A percentile compares a stretch with the other conserved stretches of the same genome.
phyloP scores from a whole-genome alignment of 2,797 vertebrate species.

The Odontamblyopus rebecca region DNA sequence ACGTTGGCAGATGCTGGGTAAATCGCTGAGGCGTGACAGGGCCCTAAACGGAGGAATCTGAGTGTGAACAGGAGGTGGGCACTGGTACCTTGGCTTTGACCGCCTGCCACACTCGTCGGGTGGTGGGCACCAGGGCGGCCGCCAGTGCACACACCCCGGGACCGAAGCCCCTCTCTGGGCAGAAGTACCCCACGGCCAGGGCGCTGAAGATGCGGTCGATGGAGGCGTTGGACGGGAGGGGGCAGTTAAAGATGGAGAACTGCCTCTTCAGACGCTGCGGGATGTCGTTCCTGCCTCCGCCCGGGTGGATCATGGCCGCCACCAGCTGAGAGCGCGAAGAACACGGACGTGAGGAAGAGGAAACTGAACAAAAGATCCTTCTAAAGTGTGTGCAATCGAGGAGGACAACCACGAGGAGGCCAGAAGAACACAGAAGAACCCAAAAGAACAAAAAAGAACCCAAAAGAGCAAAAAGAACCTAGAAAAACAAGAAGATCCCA shows the following conservation, averaged over 20 bases:
- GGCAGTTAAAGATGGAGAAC: slow-evolving; percentile 85
- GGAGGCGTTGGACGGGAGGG: slow-evolving; percentile 83
- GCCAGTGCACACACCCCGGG: slow-evolving; percentile 73
- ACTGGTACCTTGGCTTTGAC: slow-evolving; percentile 81
- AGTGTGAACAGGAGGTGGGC: too few species aligned
- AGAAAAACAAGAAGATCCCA: too few species aligned
- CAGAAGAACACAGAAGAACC: too few species aligned
- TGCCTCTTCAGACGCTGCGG: slow-evolving; percentile 87
- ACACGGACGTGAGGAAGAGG: background rate
- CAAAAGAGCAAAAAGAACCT: too few species aligned
- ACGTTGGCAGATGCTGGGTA: too few species aligned
- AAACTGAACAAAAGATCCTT: background rate
- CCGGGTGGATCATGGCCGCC: slow-evolving; percentile 87
- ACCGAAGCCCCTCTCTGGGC: slow-evolving; percentile 75
- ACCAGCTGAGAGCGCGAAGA: slow-evolving; percentile 63
- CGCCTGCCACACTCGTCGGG: slow-evolving; percentile 81
- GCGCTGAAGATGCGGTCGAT: slow-evolving; percentile 85
- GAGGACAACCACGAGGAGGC: too few species aligned
- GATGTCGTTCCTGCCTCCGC: slow-evolving; percentile 85
- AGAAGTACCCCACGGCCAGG: slow-evolving; percentile 83
- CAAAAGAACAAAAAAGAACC: too few species aligned
- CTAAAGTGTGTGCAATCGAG: too few species aligned
- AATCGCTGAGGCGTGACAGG: too few species aligned
- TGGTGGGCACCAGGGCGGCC: slow-evolving; percentile 77
- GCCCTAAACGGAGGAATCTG: too few species aligned